These are phyloP conservation scores for Sebastes minor DNA, from an alignment of 2,797 vertebrate genomes.

Conservation along the genomic window DNA sequence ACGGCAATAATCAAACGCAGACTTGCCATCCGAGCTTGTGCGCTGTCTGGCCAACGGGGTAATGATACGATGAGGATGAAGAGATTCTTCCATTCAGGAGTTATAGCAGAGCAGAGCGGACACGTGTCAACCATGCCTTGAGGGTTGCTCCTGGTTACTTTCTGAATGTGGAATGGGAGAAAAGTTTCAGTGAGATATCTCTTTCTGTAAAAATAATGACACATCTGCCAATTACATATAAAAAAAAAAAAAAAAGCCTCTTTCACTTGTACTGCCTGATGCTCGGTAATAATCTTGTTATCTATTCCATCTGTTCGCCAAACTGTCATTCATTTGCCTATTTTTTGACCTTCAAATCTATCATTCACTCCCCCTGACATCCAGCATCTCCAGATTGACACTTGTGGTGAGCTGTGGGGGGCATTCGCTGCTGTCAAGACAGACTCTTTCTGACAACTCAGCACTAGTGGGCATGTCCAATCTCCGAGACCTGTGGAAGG, in stretches of 20 bases:
- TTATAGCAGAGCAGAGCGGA: slow-evolving; percentile 6
- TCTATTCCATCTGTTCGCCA: slow-evolving; percentile 45
- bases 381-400: slow-evolving; percentile 66
- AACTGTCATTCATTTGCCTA: slow-evolving; percentile 66
- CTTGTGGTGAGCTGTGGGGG: slow-evolving; percentile 61
- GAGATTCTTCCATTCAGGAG: slow-evolving; percentile 26
- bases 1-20: slow-evolving; percentile 46
- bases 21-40: slow-evolving; percentile 25
- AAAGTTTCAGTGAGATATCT: slow-evolving; percentile 6
- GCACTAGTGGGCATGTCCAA: slow-evolving; percentile 68
- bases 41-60: slow-evolving; percentile 7
- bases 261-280: slow-evolving; percentile 2
- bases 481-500: slow-evolving; percentile 57
- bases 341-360: slow-evolving; percentile 76
- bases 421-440: slow-evolving; percentile 61
- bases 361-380: slow-evolving; percentile 46
- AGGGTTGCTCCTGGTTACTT: slow-evolving; percentile 41
- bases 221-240: slow-evolving; percentile 32
- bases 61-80: slow-evolving; percentile 39
- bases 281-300: slow-evolving; percentile 31
- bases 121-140: slow-evolving; percentile 24
- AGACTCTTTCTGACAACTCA: slow-evolving; percentile 75
- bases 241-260: background rate
- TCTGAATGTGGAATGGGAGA: slow-evolving; percentile 1
- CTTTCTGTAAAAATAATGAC: slow-evolving; percentile 18